Base-by-base conservation (phyloP, 64 coral and sea anemone genomes). In the Catalaphyllia jardinei region DNA sequence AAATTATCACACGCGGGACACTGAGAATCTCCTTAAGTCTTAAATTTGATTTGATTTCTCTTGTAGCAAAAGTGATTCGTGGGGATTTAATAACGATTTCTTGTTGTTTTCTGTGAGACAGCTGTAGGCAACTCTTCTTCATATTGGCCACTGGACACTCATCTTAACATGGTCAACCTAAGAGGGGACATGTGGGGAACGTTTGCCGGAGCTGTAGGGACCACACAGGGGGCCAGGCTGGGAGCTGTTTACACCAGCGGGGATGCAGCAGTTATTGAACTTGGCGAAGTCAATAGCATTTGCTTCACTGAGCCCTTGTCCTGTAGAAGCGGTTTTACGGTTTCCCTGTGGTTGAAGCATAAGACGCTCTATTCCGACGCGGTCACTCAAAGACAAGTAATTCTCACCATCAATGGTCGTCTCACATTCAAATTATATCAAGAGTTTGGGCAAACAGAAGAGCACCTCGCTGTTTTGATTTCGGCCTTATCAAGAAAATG, bases 91-190 rank as follows among this genome's bases (percentile, higher is more conserved):
- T 46, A 3, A 5, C 4, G 42, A 46, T 46, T 27, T n/a, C 65
- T 69, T 69, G 20, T 25, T 69, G 65, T n/a, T 46, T 46, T 0
- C 42, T 8, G 14, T 4, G 22, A 14, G 12, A 54, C 51, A 79
- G 42, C 42, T 46, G 42, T 46, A 46, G 76, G 46, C 11, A 57
- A 10, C 51, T 51, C 49, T 28, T 57, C 76, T 27, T 79, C 46
- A 28, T 79, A 79, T 39, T 79, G 76, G 76, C 76, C 76, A 16
- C 51, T 79, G 24, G 76, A 79, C 76, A 57, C 16, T 51, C 76
- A 79, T 50, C n/a, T 51, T 6, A 79, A 79, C 49, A 79, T 79
- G 76, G 12, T 79, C 22, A 79, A 79, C 51, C 49, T 79, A 55
- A 20, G 51, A 15, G 49, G 76, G 76, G 76, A 79, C n/a, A 14